A percentile compares a stretch with the other conserved stretches of the same genome.
These are phyloP conservation scores for Clivina fossor DNA, from an alignment of 2,888 invertebrate genomes.

Conservation along the genomic window DNA sequence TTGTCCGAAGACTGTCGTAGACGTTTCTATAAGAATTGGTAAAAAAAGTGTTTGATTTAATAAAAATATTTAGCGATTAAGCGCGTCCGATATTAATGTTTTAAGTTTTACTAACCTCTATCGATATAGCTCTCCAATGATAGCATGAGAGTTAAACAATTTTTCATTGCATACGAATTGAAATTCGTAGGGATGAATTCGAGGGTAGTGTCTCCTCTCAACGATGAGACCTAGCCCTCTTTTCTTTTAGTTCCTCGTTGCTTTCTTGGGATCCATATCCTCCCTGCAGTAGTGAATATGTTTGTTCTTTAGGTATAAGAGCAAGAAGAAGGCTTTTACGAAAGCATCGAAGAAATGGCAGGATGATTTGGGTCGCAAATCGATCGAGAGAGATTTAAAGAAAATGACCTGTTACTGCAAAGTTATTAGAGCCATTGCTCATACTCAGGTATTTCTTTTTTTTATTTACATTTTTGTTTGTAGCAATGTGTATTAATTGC, in stretches of 20 bases:
- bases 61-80: no score
- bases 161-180: conserved; percentile 36
- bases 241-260: conserved; percentile 44
- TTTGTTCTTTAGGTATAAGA: conserved; percentile 96
- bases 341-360: conserved; percentile 99
- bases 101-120: no score
- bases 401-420: conserved; percentile 99
- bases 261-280: no score
- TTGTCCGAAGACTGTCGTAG: conserved; percentile 97
- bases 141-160: conserved; percentile 69
- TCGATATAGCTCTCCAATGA: conserved; percentile 67
- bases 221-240: conserved; percentile 67
- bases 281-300: no score
- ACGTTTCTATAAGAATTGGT: conserved; percentile 99
- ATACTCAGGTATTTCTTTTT: conserved; percentile 99
- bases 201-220: conserved; percentile 66
- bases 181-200: conserved; percentile 52
- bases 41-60: no score
- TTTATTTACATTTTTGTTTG: no score
- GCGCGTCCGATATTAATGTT: no score
- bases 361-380: conserved; percentile 94
- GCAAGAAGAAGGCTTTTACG: conserved; percentile 99
- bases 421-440: conserved; percentile 93
- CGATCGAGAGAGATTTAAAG: conserved; percentile 94
- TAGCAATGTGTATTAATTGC: no score